A percentile compares a stretch with the other conserved stretches of the same genome.
phyloP scores from a whole-genome alignment of 2,888 invertebrate species.

The Holacanthella duospinosa region DNA sequence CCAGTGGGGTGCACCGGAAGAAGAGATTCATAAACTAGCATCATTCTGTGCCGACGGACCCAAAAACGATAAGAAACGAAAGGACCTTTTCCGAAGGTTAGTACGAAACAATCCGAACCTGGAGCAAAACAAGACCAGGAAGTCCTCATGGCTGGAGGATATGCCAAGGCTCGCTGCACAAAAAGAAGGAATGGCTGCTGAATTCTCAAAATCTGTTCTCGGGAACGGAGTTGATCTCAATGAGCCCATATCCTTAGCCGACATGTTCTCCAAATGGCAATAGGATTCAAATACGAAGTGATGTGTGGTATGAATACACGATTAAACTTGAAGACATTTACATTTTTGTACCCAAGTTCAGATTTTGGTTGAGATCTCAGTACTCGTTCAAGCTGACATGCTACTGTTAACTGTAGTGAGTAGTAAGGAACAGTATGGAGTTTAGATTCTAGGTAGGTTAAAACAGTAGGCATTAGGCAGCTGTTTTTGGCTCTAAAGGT shows the following conservation, averaged over 20 bases:
- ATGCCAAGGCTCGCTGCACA: conserved; percentile 26
- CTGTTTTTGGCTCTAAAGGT: too few relatives aligned
- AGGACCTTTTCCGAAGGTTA: conserved; percentile 28
- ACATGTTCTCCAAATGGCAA: not conserved
- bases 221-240: conserved; percentile 30
- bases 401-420: too few relatives aligned
- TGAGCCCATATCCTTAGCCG: conserved; percentile 10
- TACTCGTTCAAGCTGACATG: too few relatives aligned
- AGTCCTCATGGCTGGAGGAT: conserved; percentile 30
- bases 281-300: too few relatives aligned
- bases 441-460: too few relatives aligned
- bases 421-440: too few relatives aligned
- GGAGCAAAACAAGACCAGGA: conserved; percentile 25
- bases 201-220: too few relatives aligned
- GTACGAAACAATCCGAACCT: conserved; percentile 26
- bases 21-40: conserved; percentile 21
- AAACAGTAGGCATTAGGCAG: too few relatives aligned
- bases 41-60: conserved; percentile 14
- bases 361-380: too few relatives aligned
- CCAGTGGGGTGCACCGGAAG: conserved; percentile 30
- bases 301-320: too few relatives aligned
- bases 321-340: too few relatives aligned
- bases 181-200: conserved; percentile 16
- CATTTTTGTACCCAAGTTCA: too few relatives aligned
- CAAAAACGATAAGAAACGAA: conserved; percentile 30